Evolutionary conservation across 2,113 vertebrate genomes (phyloP).

Genomic region (Scatophagus argus): DNA sequence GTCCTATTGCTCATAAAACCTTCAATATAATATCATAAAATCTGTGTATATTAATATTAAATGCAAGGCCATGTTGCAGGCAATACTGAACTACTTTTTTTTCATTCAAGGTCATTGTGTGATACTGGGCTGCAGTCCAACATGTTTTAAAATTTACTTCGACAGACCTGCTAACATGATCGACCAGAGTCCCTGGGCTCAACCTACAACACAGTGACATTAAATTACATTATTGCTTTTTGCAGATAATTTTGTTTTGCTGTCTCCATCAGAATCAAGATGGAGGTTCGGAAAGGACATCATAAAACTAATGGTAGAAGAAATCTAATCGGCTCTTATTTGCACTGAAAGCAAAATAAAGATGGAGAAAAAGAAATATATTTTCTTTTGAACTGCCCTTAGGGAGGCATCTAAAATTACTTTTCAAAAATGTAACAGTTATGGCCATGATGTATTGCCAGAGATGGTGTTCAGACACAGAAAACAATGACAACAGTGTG

Average conservation of each 20-base stretch:
- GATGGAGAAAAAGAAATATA: not conserved
- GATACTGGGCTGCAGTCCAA: constrained; percentile 32
- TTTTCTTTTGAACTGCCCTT: constrained; percentile 7
- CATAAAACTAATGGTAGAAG: constrained; percentile 2
- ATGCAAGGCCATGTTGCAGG: not conserved
- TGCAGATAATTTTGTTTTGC: constrained; percentile 25
- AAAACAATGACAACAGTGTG: constrained; percentile 10
- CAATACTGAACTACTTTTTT: constrained; percentile 4
- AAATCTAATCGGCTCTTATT: not conserved
- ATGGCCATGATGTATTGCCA: constrained; percentile 17
- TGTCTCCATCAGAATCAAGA: constrained; percentile 15
- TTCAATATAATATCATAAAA: not conserved
- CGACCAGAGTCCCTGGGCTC: constrained; percentile 5
- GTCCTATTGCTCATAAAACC: not conserved
- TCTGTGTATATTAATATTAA: not conserved
- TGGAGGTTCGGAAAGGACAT: constrained; percentile 30
- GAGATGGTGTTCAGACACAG: not conserved
- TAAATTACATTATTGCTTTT: constrained; percentile 31
- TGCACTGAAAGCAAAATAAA: constrained; percentile 5
- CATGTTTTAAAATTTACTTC: constrained; percentile 14
- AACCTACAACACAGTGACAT: constrained; percentile 17
- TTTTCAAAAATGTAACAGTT: constrained; percentile 23
- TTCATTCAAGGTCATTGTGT: constrained; percentile 36
- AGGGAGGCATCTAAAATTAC: constrained; percentile 1
- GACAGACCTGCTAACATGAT: constrained; percentile 21